phyloP scores from a whole-genome alignment of 2,888 invertebrate genomes.

The Craniophora ligustri region DNA sequence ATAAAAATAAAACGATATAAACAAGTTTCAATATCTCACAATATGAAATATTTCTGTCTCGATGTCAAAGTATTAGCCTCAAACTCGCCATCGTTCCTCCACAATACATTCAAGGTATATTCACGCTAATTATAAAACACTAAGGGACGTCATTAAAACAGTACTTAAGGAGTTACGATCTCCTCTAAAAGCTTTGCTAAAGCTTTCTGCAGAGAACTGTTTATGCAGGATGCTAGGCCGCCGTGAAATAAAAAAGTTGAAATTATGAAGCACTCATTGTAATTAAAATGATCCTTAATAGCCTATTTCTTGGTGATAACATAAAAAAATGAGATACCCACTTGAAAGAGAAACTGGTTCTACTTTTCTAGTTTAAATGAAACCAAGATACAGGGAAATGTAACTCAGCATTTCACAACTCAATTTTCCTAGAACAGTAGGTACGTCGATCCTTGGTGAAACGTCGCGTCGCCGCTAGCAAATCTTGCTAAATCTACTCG shows the following conservation, averaged over 20 bases:
- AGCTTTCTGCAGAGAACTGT: conserved; percentile 55
- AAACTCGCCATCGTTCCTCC: conserved; percentile 26
- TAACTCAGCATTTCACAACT: conserved; percentile 38
- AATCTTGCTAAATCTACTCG: conserved; percentile 45
- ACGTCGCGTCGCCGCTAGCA: conserved; percentile 31
- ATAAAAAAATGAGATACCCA: neutral
- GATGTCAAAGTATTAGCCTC: conserved; percentile 6
- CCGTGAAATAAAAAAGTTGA: conserved; percentile 55
- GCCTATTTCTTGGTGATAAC: conserved; percentile 38
- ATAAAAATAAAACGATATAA: too few relatives aligned
- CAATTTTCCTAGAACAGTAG: conserved; percentile 26
- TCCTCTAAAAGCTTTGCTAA: conserved; percentile 65
- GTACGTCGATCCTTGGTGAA: conserved; percentile 47
- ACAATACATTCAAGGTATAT: conserved; percentile 57
- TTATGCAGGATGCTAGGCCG: conserved; percentile 56
- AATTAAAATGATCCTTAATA: conserved; percentile 56
- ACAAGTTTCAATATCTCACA: neutral
- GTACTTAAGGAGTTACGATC: conserved; percentile 74
- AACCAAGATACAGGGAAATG: conserved; percentile 9
- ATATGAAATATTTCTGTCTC: neutral
- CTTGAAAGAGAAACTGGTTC: neutral
- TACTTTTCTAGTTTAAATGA: neutral
- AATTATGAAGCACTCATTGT: conserved; percentile 55
- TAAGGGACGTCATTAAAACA: conserved; percentile 71
- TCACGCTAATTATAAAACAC: conserved; percentile 71